Percentiles rank a stretch among this genome's conserved stretches.
phyloP scores from a whole-genome alignment of 2,113 vertebrate genomes.

The Erpornis zantholeuca region DNA sequence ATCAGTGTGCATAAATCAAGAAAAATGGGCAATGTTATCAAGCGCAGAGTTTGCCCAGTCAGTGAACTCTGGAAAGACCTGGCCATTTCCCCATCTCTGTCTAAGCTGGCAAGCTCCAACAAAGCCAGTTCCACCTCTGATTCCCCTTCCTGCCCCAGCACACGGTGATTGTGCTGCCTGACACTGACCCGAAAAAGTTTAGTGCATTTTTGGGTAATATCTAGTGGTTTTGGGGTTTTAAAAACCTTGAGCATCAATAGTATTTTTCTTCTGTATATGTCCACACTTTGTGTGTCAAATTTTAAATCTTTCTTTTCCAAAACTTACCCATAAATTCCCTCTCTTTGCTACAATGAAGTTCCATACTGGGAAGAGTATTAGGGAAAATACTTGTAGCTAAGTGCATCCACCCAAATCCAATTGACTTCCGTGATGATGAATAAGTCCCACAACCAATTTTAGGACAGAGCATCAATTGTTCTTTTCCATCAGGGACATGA shows the following conservation, averaged over 20 bases:
- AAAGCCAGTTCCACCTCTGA: background rate
- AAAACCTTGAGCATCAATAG: accelerated
- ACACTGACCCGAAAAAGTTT: background rate
- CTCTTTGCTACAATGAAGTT: background rate
- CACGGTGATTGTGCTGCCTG: accelerated
- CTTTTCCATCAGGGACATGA: background rate
- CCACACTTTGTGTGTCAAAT: background rate
- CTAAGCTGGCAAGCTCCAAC: background rate
- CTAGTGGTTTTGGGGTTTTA: background rate
- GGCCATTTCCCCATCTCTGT: background rate
- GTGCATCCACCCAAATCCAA: background rate
- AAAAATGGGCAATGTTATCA: constrained; percentile 3
- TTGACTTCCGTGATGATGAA: background rate
- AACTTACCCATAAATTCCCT: background rate
- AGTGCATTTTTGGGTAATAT: accelerated
- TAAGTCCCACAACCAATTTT: background rate
- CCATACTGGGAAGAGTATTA: background rate
- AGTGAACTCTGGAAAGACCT: background rate
- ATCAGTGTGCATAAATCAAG: constrained; percentile 27
- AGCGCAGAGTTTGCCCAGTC: background rate
- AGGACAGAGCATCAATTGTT: background rate
- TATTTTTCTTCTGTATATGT: background rate
- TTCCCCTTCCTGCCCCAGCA: background rate
- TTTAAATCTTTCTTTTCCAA: background rate
- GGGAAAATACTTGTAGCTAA: background rate